Evolutionary conservation across 2,113 vertebrate species (phyloP).

Genomic region (Salvelinus fontinalis): DNA sequence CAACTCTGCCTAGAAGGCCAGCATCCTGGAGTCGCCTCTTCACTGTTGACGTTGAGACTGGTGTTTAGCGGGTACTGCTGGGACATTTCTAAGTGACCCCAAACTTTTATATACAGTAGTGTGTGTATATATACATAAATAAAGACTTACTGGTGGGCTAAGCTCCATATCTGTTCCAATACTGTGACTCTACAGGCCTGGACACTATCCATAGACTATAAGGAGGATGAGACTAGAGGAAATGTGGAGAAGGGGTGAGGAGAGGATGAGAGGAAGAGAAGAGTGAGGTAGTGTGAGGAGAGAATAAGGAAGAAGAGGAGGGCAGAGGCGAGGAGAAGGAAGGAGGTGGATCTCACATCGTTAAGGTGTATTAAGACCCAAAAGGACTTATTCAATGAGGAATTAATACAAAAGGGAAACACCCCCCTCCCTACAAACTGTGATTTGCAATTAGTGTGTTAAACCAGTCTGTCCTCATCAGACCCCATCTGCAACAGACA

Average conservation of each 20-base stretch:
- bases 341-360: background rate
- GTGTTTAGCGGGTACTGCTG: too few species aligned
- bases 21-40: too few species aligned
- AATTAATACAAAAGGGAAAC: too few species aligned
- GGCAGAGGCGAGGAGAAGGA: background rate
- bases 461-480: background rate
- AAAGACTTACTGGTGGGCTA: background rate
- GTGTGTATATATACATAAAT: too few species aligned
- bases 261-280: background rate
- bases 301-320: background rate
- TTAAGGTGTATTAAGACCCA: too few species aligned
- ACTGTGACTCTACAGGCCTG: background rate
- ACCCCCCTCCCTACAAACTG: background rate
- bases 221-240: background rate
- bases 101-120: too few species aligned
- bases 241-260: background rate
- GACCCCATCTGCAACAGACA: constrained; percentile 26
- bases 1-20: too few species aligned
- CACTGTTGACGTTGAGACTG: too few species aligned
- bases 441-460: background rate
- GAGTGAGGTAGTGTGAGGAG: background rate
- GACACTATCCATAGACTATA: too few species aligned
- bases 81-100: too few species aligned
- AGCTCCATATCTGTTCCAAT: background rate
- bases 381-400: too few species aligned